Evolutionary conservation across 2,113 vertebrate genomes (phyloP).

Genomic region (Platichthys stellatus): DNA sequence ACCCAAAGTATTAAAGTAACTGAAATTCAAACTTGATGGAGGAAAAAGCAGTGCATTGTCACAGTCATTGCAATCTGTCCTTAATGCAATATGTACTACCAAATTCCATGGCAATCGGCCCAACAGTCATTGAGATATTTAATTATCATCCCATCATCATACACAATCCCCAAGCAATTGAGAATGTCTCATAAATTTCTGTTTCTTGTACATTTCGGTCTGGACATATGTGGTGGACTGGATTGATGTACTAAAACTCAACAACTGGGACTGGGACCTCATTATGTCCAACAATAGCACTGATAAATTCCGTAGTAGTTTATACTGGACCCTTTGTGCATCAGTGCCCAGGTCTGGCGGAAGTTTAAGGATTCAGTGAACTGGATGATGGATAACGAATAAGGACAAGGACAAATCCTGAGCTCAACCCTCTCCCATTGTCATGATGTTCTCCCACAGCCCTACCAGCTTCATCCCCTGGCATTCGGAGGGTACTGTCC

Average conservation of each 20-base stretch:
- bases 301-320: too few species aligned
- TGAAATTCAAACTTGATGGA: too few species aligned
- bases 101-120: too few species aligned
- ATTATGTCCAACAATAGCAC: too few species aligned
- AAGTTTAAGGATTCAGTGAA: constrained; percentile 55
- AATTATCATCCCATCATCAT: too few species aligned
- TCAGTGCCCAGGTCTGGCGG: constrained; percentile 11
- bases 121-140: too few species aligned
- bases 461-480: constrained; percentile 42
- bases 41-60: too few species aligned
- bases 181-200: too few species aligned
- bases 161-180: neutral
- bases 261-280: neutral
- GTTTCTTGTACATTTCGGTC: neutral
- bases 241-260: too few species aligned
- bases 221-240: neutral
- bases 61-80: too few species aligned
- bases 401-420: constrained; percentile 67
- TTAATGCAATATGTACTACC: too few species aligned
- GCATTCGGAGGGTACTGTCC: constrained; percentile 17
- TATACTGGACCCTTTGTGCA: neutral
- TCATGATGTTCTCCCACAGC: constrained; percentile 55
- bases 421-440: constrained; percentile 55
- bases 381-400: constrained; percentile 60
- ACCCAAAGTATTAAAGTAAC: too few species aligned